These are phyloP conservation scores for Dysidea cf. avara DNA, from an alignment of 37 sponge, comb jelly and placozoan species.

Conservation along the genomic window DNA sequence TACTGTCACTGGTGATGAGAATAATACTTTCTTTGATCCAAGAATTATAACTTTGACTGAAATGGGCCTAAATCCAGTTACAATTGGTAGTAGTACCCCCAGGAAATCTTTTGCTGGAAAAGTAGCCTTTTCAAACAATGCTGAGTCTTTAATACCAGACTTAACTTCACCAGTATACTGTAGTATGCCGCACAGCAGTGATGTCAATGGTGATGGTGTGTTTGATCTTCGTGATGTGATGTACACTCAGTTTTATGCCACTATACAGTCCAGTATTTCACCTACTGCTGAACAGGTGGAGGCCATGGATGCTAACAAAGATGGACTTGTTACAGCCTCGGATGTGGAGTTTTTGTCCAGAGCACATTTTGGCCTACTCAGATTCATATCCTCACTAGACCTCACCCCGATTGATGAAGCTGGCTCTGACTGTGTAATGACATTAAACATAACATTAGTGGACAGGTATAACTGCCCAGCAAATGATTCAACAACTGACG, in stretches of 20 bases:
- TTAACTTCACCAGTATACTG: constrained; percentile 2
- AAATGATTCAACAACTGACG: background rate
- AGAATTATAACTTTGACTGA: constrained; percentile 16
- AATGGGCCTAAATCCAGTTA: background rate
- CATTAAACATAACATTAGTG: constrained; percentile 54
- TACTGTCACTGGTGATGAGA: background rate
- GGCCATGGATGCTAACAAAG: constrained; percentile 68
- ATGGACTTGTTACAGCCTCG: constrained; percentile 34
- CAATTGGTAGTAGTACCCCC: constrained; percentile 35
- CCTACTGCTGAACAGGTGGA: constrained; percentile 23
- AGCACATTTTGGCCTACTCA: constrained; percentile 32
- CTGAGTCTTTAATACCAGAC: too few relatives aligned
- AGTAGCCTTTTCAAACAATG: background rate
- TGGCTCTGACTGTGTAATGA: constrained; percentile 54
- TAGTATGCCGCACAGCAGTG: constrained; percentile 34
- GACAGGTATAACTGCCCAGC: background rate
- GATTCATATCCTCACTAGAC: constrained; percentile 36
- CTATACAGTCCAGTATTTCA: background rate
- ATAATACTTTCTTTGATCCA: constrained; percentile 5
- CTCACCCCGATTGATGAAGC: constrained; percentile 45
- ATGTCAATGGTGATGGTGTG: constrained; percentile 63
- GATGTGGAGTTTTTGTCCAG: constrained; percentile 47
- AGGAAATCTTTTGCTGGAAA: background rate
- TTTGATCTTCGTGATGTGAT: constrained; percentile 61
- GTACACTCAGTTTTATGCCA: constrained; percentile 3